Evolutionary conservation across 1,140 invertebrate genomes (phyloP).

Genomic region (Leptoteleia sp.): DNA sequence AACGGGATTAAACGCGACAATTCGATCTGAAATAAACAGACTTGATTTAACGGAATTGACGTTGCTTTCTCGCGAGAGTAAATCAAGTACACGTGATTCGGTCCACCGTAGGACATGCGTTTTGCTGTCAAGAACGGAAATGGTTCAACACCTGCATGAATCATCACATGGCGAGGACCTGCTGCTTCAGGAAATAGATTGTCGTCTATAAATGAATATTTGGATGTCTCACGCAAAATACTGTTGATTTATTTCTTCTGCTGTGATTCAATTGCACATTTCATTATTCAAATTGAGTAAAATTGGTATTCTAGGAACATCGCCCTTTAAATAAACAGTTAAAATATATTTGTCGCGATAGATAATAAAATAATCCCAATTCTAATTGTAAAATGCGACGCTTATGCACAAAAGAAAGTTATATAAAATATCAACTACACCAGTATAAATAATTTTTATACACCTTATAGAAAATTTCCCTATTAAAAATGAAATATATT

Average conservation of each 20-base stretch:
- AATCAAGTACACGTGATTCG: constrained; percentile 63
- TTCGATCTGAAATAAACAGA: constrained; percentile 50
- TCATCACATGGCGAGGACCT: constrained; percentile 48
- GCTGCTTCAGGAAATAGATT: constrained; percentile 53
- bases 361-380: too few species aligned
- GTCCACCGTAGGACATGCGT: constrained; percentile 49
- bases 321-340: too few species aligned
- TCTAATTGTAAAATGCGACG: too few species aligned
- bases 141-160: constrained; percentile 64
- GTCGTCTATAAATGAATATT: constrained; percentile 50
- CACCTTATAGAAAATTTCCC: too few species aligned
- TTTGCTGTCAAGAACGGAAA: constrained; percentile 57
- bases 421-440: too few species aligned
- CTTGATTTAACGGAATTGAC: constrained; percentile 57
- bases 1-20: too few species aligned
- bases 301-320: too few species aligned
- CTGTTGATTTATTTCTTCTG: constrained; percentile 24
- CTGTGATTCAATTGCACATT: constrained; percentile 3
- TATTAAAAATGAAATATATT: too few species aligned
- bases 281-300: too few species aligned
- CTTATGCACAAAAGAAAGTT: too few species aligned
- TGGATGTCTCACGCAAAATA: constrained; percentile 18
- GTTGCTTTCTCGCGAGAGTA: constrained; percentile 43
- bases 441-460: too few species aligned
- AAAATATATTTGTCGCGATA: too few species aligned